These are phyloP conservation scores for Plestiodon gilberti DNA, from an alignment of 2,113 vertebrate genomes.

Conservation along the genomic window DNA sequence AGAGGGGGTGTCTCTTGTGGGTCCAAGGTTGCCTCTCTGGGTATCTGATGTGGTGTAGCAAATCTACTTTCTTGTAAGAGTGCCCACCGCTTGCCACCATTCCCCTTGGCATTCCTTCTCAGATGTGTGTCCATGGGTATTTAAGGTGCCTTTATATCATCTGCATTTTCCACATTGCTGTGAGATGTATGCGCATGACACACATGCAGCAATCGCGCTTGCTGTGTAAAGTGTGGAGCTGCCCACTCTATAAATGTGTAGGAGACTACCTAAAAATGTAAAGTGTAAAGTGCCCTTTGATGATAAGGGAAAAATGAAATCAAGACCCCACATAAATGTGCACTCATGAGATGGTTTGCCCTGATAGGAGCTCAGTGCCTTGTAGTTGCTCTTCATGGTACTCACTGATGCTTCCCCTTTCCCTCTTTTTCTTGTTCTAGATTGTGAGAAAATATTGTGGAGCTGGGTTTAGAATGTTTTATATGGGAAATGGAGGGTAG, in stretches of 20 bases:
- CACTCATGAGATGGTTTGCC: neutral
- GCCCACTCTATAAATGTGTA: neutral
- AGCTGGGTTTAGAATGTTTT: conserved; percentile 39
- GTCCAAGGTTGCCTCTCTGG: neutral
- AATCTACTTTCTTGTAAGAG: neutral
- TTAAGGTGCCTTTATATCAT: too few species aligned
- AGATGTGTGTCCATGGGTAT: too few species aligned
- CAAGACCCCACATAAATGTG: neutral
- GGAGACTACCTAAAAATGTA: neutral
- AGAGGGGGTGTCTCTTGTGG: neutral
- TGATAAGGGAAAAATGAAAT: neutral
- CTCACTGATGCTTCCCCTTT: neutral
- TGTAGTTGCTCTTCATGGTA: neutral
- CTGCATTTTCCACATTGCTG: too few species aligned
- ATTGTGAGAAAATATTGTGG: conserved; percentile 32
- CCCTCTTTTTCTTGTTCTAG: neutral
- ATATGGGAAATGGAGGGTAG: conserved; percentile 45
- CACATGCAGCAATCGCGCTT: neutral
- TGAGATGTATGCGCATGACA: too few species aligned
- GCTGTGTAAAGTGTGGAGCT: neutral
- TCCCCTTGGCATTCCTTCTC: too few species aligned
- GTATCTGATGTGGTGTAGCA: neutral
- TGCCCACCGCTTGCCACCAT: too few species aligned
- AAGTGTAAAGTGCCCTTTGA: neutral
- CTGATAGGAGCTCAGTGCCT: neutral